Evolutionary conservation across 2,113 vertebrate species (phyloP).

Genomic region (Triplophysa rosa): DNA sequence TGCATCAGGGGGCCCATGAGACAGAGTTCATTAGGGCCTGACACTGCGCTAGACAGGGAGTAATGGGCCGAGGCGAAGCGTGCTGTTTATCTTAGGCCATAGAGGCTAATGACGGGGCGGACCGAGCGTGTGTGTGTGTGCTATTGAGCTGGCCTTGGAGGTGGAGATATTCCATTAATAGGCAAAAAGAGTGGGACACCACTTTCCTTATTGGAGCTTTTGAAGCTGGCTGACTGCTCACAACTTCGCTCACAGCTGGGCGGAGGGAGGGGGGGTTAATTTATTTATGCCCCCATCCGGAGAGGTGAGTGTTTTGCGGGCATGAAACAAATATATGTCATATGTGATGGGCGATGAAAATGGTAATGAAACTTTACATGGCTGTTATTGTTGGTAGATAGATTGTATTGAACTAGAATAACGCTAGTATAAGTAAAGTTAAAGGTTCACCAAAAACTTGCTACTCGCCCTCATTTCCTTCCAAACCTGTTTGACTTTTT

Average conservation of each 20-base stretch:
- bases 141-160: constrained; percentile 37
- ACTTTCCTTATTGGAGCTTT: constrained; percentile 54
- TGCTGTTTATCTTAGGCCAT: constrained; percentile 58
- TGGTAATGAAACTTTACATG: constrained; percentile 27
- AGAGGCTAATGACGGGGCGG: constrained; percentile 69
- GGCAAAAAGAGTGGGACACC: constrained; percentile 36
- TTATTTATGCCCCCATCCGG: constrained; percentile 53
- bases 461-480: neutral
- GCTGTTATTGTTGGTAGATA: too few relatives aligned
- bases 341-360: constrained; percentile 25
- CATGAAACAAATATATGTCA: constrained; percentile 5
- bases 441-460: neutral
- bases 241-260: constrained; percentile 41
- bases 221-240: constrained; percentile 64
- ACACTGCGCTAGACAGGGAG: constrained; percentile 66
- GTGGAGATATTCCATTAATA: constrained; percentile 46
- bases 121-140: constrained; percentile 50
- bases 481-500: too few relatives aligned
- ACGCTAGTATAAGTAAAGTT: too few relatives aligned
- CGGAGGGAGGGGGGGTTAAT: constrained; percentile 39
- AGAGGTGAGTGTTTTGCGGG: constrained; percentile 11
- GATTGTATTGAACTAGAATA: too few relatives aligned
- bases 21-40: constrained; percentile 55
- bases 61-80: constrained; percentile 62
- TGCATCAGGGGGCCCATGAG: constrained; percentile 42